These are phyloP conservation scores for Eumerus sabulonum DNA, from an alignment of 2,888 invertebrate genomes.

Conservation along the genomic window DNA sequence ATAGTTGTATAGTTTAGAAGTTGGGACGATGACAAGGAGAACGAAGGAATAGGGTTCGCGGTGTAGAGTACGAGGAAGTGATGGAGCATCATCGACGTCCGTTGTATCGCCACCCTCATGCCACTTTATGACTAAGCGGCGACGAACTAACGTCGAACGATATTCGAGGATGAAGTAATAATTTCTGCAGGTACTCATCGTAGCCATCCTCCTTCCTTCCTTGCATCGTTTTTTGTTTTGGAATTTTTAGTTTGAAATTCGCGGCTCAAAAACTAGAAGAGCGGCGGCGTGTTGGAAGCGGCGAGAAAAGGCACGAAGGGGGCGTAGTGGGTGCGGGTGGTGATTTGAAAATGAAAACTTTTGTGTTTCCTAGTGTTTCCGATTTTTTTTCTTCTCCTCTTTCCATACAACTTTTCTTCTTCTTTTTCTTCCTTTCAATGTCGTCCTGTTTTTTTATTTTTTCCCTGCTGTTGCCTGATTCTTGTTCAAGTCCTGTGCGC, in stretches of 20 bases:
- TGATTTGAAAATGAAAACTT: conserved; percentile 69
- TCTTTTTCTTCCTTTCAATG: conserved; percentile 41
- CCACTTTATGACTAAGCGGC: conserved; percentile 27
- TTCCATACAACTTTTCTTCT: conserved; percentile 46
- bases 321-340: conserved; percentile 58
- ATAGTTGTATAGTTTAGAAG: conserved; percentile 67
- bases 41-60: too few relatives aligned
- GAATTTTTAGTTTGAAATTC: conserved; percentile 65
- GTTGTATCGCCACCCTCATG: conserved; percentile 1
- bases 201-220: conserved; percentile 53
- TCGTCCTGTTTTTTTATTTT: conserved; percentile 34
- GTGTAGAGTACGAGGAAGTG: too few relatives aligned
- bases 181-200: conserved; percentile 65
- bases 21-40: conserved; percentile 60
- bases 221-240: conserved; percentile 16
- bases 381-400: conserved; percentile 33
- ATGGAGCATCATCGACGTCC: background rate
- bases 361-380: conserved; percentile 64
- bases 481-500: conserved; percentile 52
- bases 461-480: conserved; percentile 20
- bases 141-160: conserved; percentile 51
- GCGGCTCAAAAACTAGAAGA: conserved; percentile 59
- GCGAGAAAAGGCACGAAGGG: too few relatives aligned
- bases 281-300: conserved; percentile 26
- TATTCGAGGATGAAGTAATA: conserved; percentile 68